Percentiles rank a stretch among this genome's conserved stretches.
Evolutionary conservation across 2,113 vertebrate species (phyloP).

Genomic region (Coregonus clupeaformis): DNA sequence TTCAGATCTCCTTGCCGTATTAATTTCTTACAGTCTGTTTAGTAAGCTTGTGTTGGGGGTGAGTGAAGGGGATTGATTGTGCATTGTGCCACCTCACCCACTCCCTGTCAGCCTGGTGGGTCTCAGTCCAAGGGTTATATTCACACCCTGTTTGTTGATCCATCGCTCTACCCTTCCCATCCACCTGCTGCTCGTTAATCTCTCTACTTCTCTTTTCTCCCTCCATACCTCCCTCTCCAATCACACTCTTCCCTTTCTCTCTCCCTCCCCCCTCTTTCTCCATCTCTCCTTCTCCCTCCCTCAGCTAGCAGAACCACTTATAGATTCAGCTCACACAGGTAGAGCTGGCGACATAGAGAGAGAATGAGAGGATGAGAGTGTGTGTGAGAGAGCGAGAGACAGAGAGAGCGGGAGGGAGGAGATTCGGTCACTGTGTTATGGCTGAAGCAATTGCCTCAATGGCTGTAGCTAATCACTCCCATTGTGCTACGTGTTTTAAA

Average conservation of each 20-base stretch:
- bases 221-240: slow-evolving; percentile 29
- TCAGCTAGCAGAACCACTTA: slow-evolving; percentile 46
- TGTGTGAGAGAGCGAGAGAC: neutral
- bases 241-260: neutral
- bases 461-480: slow-evolving; percentile 18
- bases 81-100: slow-evolving; percentile 13
- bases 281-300: neutral
- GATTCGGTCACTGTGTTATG: slow-evolving; percentile 44
- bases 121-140: slow-evolving; percentile 41
- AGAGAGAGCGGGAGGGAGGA: neutral
- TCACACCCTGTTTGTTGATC: slow-evolving; percentile 28
- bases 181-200: slow-evolving; percentile 39
- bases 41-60: neutral
- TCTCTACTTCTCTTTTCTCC: slow-evolving; percentile 33
- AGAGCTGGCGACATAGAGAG: slow-evolving; percentile 1
- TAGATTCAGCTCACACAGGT: slow-evolving; percentile 42
- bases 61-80: slow-evolving; percentile 1
- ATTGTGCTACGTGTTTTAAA: slow-evolving; percentile 33
- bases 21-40: neutral
- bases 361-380: no score
- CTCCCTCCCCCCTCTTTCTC: neutral
- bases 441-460: slow-evolving; percentile 21
- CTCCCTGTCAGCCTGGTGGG: slow-evolving; percentile 27
- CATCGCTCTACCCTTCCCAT: slow-evolving; percentile 26
- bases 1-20: neutral